Conservation (phyloP, 2,113 vertebrate species). For the Diphyllodes magnificus region DNA sequence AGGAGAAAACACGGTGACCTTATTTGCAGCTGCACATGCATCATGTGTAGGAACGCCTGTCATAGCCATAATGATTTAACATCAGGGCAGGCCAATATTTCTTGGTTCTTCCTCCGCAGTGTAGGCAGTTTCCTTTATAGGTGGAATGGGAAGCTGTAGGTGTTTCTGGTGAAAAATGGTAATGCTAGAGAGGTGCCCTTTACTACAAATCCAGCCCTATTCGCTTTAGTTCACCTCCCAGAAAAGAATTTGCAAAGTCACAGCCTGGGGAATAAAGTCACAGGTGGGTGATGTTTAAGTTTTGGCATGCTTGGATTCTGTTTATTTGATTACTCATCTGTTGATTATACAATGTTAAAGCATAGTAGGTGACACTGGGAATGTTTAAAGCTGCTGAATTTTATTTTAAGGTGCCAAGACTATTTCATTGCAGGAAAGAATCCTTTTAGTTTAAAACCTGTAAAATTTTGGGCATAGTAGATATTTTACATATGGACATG, state of each 20-base stretch:
- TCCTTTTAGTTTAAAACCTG: neutral
- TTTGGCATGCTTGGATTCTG: neutral
- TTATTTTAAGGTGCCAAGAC: neutral
- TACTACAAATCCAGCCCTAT: conserved; percentile 26
- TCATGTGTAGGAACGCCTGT: conserved; percentile 68
- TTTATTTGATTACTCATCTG: neutral
- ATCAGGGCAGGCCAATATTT: conserved; percentile 62
- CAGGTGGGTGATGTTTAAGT: neutral
- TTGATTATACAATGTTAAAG: neutral
- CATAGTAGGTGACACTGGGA: neutral
- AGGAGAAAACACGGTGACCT: conserved; percentile 55
- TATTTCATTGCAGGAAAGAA: neutral
- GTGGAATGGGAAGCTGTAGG: conserved; percentile 51
- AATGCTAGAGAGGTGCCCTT: conserved; percentile 46
- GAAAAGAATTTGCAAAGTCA: conserved; percentile 26
- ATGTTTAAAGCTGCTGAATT: neutral
- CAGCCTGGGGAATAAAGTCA: neutral
- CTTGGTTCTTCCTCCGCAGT: conserved; percentile 62
- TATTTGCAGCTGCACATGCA: conserved; percentile 64
- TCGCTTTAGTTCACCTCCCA: neutral
- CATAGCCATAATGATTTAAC: conserved; percentile 65
- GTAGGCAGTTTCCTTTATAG: conserved; percentile 65
- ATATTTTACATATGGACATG: neutral
- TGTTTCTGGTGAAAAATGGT: conserved; percentile 67
- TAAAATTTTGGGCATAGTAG: neutral